Conservation (phyloP, 2,113 vertebrate species). For the Austrofundulus limnaeus region DNA sequence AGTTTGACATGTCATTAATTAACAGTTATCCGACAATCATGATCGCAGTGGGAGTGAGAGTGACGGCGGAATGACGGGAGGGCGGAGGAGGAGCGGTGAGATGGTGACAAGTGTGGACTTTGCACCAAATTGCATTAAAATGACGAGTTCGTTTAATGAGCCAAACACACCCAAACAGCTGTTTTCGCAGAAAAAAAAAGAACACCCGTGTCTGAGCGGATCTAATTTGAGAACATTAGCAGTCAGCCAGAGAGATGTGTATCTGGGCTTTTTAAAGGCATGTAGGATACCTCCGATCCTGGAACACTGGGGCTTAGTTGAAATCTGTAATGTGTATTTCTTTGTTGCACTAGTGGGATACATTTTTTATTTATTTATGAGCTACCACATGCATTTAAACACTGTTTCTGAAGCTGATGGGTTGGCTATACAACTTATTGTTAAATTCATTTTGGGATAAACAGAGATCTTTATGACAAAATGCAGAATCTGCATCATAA, state of each 20-base stretch:
- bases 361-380: too few relatives aligned
- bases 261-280: constrained; percentile 12
- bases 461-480: neutral
- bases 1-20: constrained; percentile 60
- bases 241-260: constrained; percentile 16
- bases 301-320: neutral
- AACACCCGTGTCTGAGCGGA: constrained; percentile 10
- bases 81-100: constrained; percentile 44
- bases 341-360: too few relatives aligned
- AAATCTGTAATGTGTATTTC: too few relatives aligned
- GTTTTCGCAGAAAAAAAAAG: constrained; percentile 25
- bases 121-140: constrained; percentile 43
- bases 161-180: constrained; percentile 51
- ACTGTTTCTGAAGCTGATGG: neutral
- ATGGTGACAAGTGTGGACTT: constrained; percentile 51
- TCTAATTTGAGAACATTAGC: constrained; percentile 22
- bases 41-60: constrained; percentile 35
- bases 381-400: too few relatives aligned
- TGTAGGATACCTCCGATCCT: neutral
- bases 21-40: constrained; percentile 49
- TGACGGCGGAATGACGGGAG: constrained; percentile 42
- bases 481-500: neutral
- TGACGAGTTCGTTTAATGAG: constrained; percentile 47
- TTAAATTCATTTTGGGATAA: neutral
- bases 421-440: neutral